These are phyloP conservation scores for Mormyrus lacerda DNA, from an alignment of 2,113 vertebrate genomes.

Conservation along the genomic window DNA sequence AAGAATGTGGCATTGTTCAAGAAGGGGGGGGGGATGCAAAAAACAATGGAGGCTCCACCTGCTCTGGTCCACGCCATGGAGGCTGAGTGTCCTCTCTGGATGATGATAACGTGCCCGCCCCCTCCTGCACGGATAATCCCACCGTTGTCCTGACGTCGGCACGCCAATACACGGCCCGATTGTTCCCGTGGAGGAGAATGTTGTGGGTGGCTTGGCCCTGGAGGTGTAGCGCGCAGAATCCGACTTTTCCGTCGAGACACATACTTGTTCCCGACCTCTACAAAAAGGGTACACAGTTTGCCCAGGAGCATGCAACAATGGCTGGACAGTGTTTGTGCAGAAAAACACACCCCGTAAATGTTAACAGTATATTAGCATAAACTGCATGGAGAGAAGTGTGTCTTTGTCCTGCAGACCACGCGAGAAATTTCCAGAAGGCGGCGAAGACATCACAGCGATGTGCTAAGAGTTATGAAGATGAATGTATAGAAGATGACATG, in stretches of 20 bases:
- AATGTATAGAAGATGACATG: neutral
- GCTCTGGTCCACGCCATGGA: slow-evolving; percentile 19
- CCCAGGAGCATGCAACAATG: slow-evolving; percentile 9
- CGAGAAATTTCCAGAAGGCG: slow-evolving; percentile 42
- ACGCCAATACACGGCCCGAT: slow-evolving; percentile 25
- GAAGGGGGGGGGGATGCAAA: neutral
- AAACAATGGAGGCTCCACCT: slow-evolving; percentile 6
- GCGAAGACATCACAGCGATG: slow-evolving; percentile 24
- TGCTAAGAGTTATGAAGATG: neutral
- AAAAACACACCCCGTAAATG: slow-evolving; percentile 35
- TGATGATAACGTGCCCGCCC: slow-evolving; percentile 19
- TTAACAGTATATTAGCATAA: slow-evolving; percentile 34
- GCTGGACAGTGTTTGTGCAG: slow-evolving; percentile 15
- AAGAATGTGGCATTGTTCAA: slow-evolving; percentile 40
- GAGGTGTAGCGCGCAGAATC: slow-evolving; percentile 34
- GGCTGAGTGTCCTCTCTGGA: slow-evolving; percentile 30
- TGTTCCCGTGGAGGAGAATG: slow-evolving; percentile 30
- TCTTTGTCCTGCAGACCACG: slow-evolving; percentile 29
- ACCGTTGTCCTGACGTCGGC: slow-evolving; percentile 22
- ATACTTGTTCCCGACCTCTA: slow-evolving; percentile 27
- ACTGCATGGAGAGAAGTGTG: slow-evolving; percentile 32
- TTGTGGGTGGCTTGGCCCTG: slow-evolving; percentile 32
- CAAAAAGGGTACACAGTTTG: slow-evolving; percentile 32
- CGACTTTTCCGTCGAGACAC: slow-evolving; percentile 22
- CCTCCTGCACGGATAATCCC: slow-evolving; percentile 5